Percentiles rank a stretch among this genome's conserved stretches.
These are phyloP conservation scores for Cyanoramphus novaezelandiae DNA, from an alignment of 2,113 vertebrate genomes.

Conservation along the genomic window DNA sequence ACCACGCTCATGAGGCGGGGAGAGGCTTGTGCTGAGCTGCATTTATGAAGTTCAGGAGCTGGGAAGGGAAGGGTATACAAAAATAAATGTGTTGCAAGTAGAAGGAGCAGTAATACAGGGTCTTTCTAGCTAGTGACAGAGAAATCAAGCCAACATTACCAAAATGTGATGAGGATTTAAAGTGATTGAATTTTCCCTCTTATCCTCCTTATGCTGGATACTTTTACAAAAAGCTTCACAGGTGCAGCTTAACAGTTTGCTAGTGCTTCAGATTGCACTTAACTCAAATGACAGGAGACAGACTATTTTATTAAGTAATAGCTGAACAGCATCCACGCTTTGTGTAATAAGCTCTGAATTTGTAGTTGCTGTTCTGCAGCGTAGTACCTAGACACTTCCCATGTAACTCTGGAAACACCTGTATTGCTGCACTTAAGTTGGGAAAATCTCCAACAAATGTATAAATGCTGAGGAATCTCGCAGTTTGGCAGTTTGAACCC, in stretches of 20 bases:
- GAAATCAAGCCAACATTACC: background rate
- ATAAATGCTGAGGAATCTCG: background rate
- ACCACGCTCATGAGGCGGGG: fast-evolving
- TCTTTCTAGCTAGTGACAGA: background rate
- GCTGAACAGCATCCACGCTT: background rate
- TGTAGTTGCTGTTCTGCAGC: background rate
- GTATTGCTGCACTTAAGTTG: background rate
- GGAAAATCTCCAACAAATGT: background rate
- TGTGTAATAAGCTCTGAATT: background rate
- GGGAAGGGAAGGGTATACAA: background rate
- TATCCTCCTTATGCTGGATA: background rate
- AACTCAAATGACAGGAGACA: background rate
- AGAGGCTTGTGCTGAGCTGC: background rate
- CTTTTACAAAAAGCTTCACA: background rate
- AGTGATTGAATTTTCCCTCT: background rate
- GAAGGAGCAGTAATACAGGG: background rate
- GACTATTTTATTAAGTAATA: background rate
- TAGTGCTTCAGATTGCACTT: background rate
- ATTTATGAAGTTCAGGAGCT: background rate
- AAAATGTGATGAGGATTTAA: background rate
- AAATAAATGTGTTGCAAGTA: background rate
- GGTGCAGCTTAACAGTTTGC: background rate
- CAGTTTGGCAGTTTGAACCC: background rate
- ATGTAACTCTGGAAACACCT: background rate
- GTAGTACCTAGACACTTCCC: fast-evolving